Conservation (phyloP, 2,888 invertebrate genomes). For the Thecophora atra region DNA sequence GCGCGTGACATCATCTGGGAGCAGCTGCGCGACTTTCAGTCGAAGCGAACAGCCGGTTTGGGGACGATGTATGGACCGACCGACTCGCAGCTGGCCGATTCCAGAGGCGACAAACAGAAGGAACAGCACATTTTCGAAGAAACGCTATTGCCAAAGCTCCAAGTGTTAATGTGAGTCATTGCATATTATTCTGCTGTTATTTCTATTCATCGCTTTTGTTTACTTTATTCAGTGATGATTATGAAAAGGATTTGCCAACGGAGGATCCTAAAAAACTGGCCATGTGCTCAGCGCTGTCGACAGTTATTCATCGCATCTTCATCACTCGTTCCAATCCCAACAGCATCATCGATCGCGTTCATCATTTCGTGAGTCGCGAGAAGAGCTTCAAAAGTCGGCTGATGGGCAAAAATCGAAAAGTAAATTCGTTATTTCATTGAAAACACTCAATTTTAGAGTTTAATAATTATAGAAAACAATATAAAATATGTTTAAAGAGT, state of each 20-base stretch:
- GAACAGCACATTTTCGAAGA: conserved; percentile 80
- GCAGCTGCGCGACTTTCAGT: conserved; percentile 71
- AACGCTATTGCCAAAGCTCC: conserved; percentile 77
- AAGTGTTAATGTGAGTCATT: conserved; percentile 72
- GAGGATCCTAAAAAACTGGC: conserved; percentile 76
- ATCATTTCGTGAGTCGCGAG: conserved; percentile 86
- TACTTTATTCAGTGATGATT: conserved; percentile 72
- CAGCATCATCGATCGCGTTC: conserved; percentile 76
- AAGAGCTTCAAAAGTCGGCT: conserved; percentile 77
- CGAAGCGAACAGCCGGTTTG: conserved; percentile 88
- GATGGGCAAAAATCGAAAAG: conserved; percentile 76
- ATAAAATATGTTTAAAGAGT: too few relatives aligned
- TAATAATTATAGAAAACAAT: too few relatives aligned
- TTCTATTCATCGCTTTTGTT: too few relatives aligned
- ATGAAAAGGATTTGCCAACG: conserved; percentile 72
- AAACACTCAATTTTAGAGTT: too few relatives aligned
- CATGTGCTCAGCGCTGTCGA: conserved; percentile 76
- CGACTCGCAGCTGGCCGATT: conserved; percentile 81
- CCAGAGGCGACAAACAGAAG: conserved; percentile 80
- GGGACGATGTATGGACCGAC: conserved; percentile 90
- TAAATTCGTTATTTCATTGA: conserved; percentile 50
- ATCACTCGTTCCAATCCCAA: conserved; percentile 72
- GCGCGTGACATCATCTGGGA: conserved; percentile 64
- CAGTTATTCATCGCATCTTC: conserved; percentile 81
- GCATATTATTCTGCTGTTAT: too few relatives aligned